These are phyloP conservation scores for Lepidurus couesii DNA, from an alignment of 1,140 invertebrate genomes.

Conservation along the genomic window DNA sequence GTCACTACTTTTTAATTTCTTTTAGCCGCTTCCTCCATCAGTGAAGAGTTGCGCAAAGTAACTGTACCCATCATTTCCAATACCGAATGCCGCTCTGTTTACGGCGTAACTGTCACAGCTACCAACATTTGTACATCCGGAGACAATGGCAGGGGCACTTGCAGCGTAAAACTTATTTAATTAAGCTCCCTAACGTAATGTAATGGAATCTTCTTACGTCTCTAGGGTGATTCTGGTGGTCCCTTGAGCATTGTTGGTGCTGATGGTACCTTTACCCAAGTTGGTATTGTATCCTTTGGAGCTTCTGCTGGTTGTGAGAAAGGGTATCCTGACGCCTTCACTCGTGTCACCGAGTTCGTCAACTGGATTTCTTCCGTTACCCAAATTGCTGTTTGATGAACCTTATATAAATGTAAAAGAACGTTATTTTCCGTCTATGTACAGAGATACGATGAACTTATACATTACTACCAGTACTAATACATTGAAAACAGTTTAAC, in stretches of 20 bases:
- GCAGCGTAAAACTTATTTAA: slow-evolving; percentile 15
- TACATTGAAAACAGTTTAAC: no score
- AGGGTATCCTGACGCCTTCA: slow-evolving; percentile 51
- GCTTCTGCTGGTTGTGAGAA: slow-evolving; percentile 48
- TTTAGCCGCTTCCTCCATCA: background rate
- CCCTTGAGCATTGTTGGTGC: slow-evolving; percentile 47
- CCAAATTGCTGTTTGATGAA: slow-evolving; percentile 29
- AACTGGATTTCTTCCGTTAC: slow-evolving; percentile 52
- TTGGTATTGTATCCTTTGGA: slow-evolving; percentile 52
- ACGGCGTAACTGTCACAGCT: slow-evolving; percentile 20
- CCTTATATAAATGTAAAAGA: no score
- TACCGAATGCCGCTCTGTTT: slow-evolving; percentile 1
- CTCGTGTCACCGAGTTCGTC: slow-evolving; percentile 48
- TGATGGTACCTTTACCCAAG: slow-evolving; percentile 39
- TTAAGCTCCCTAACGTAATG: background rate
- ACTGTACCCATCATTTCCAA: slow-evolving; percentile 25
- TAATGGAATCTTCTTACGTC: slow-evolving; percentile 33
- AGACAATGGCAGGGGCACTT: slow-evolving; percentile 22
- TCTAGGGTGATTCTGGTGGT: slow-evolving; percentile 69
- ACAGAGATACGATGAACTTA: no score
- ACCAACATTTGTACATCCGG: slow-evolving; percentile 24
- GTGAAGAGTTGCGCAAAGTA: slow-evolving; percentile 23
- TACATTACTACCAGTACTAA: no score
- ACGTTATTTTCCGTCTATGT: no score
- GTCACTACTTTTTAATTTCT: background rate